Conservation (phyloP, 2,113 vertebrate species). For the Urocynchramus pylzowi region DNA sequence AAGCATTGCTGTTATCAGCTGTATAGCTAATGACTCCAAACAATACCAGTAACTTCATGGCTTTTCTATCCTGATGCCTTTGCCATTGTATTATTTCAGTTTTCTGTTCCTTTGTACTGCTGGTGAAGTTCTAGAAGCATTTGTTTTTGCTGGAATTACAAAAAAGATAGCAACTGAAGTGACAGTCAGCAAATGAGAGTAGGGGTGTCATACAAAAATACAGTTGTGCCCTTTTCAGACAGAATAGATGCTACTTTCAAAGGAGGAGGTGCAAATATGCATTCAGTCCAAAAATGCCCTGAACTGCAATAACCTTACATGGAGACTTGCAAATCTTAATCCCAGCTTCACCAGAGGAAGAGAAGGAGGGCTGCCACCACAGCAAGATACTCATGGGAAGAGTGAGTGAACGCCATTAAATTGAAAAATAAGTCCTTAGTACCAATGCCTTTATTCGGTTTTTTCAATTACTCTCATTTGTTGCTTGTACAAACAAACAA, state of each 20-base stretch:
- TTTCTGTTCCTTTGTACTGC: slow-evolving; percentile 40
- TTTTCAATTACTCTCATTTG: slow-evolving; percentile 9
- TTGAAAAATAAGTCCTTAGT: not conserved
- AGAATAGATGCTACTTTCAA: not conserved
- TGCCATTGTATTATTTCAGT: slow-evolving; percentile 56
- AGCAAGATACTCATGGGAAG: not conserved
- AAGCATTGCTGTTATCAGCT: not conserved
- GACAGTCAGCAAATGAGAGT: slow-evolving; percentile 55
- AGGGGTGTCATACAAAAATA: slow-evolving; percentile 42
- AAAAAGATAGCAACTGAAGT: slow-evolving; percentile 34
- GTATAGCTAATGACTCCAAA: not conserved
- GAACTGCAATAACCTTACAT: slow-evolving; percentile 17
- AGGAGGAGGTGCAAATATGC: not conserved
- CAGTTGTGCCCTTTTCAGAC: slow-evolving; percentile 30
- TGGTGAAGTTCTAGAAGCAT: slow-evolving; percentile 48
- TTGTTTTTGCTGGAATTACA: slow-evolving; percentile 34
- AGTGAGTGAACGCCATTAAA: not conserved
- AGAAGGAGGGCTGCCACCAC: not conserved
- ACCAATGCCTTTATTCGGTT: not conserved
- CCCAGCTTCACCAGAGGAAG: slow-evolving; percentile 34
- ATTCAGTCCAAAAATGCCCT: slow-evolving; percentile 39
- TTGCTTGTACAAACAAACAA: not conserved
- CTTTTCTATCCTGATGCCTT: slow-evolving; percentile 46
- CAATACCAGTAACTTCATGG: slow-evolving; percentile 43
- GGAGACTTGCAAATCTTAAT: not conserved